A percentile compares a stretch with the other conserved stretches of the same genome.
Conservation (phyloP, 2,113 vertebrate species). For the Odocoileus hemionus region DNA sequence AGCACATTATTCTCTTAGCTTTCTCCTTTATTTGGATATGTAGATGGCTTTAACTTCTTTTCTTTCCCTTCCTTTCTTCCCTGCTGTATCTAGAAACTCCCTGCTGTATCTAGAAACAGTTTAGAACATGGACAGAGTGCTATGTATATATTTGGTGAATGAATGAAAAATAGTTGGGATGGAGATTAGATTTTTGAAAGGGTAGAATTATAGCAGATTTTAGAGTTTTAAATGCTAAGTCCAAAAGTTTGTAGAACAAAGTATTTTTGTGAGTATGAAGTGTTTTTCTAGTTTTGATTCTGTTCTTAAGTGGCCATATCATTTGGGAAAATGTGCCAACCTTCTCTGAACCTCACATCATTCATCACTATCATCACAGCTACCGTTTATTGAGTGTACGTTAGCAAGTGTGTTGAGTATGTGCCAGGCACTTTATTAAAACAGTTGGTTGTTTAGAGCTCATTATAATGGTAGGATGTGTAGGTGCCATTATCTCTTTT, state of each 20-base stretch:
- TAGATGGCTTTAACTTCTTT: neutral
- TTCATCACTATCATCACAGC: neutral
- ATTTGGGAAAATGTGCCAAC: neutral
- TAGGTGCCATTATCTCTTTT: neutral
- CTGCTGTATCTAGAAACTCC: neutral
- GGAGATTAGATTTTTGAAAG: neutral
- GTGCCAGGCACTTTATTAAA: slow-evolving; percentile 7
- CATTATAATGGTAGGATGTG: neutral
- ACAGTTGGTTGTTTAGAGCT: slow-evolving; percentile 1
- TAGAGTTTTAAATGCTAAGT: neutral
- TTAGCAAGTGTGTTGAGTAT: neutral
- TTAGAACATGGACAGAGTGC: neutral
- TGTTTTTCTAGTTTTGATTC: slow-evolving; percentile 11
- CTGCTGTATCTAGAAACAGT: neutral
- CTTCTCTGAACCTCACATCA: neutral
- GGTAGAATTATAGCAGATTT: neutral
- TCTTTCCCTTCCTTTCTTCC: neutral
- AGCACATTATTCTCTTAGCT: neutral
- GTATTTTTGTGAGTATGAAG: neutral
- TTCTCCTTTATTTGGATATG: neutral
- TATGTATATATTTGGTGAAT: slow-evolving; percentile 31
- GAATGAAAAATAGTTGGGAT: neutral
- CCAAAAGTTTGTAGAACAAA: neutral
- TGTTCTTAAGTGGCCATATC: neutral
- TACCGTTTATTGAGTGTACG: neutral